phyloP scores from a whole-genome alignment of 2,888 invertebrate species.

The Agrotis puta region DNA sequence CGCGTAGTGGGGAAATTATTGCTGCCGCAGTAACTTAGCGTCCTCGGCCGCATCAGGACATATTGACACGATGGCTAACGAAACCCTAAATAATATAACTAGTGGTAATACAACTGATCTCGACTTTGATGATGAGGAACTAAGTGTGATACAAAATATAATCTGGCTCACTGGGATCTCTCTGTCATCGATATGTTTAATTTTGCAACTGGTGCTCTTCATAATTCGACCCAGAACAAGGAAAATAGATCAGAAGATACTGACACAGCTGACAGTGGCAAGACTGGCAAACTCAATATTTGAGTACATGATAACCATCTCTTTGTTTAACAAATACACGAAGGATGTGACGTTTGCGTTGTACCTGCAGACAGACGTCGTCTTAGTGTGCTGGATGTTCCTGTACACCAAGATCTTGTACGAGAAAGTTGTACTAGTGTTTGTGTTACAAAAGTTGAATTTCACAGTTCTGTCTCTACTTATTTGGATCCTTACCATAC shows the following conservation, averaged over 20 bases:
- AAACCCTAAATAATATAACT: slow-evolving; percentile 18
- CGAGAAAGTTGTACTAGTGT: slow-evolving; percentile 80
- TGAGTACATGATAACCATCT: slow-evolving; percentile 70
- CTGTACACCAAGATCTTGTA: slow-evolving; percentile 82
- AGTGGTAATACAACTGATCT: not conserved
- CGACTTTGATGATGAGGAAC: no score
- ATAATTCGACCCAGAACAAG: slow-evolving; percentile 71
- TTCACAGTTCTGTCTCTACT: slow-evolving; percentile 65
- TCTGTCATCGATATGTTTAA: slow-evolving; percentile 70
- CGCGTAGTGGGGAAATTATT: slow-evolving; percentile 3
- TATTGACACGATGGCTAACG: slow-evolving; percentile 34
- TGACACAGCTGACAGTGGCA: slow-evolving; percentile 76
- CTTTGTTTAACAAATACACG: slow-evolving; percentile 11
- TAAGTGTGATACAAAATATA: not conserved
- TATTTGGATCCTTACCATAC: slow-evolving; percentile 73
- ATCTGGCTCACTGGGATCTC: slow-evolving; percentile 76
- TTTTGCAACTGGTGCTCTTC: slow-evolving; percentile 71
- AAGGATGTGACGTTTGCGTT: slow-evolving; percentile 62
- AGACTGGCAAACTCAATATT: slow-evolving; percentile 72
- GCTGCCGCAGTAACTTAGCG: slow-evolving; percentile 21
- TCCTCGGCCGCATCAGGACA: slow-evolving; percentile 4
- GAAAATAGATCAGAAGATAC: slow-evolving; percentile 78
- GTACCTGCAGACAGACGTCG: slow-evolving; percentile 77
- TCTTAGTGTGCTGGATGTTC: slow-evolving; percentile 80
- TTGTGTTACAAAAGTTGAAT: slow-evolving; percentile 66